Evolutionary conservation across 2,888 invertebrate genomes (phyloP), one percentile per base, ranked within the genome.

Genomic region (Caenorhabditis panamensis): DNA sequence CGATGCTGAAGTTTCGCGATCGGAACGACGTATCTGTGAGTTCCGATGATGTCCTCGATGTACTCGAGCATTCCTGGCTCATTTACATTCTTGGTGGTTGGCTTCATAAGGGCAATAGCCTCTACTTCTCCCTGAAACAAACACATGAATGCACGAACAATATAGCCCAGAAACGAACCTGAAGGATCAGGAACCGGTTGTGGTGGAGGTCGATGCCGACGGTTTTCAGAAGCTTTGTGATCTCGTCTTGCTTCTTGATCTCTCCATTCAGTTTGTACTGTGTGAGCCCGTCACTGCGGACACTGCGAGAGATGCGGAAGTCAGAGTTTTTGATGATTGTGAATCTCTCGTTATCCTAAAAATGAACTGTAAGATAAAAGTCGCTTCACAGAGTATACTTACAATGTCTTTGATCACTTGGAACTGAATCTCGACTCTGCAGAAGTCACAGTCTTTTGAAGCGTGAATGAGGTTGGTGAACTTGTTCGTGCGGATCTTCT

Each of bases 91-190:
- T 18, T 58, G 0, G 93, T 96, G 92, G 96, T 98, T 0, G 97
- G 95, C 91, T 97, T 97, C 98, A 99, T 98, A 95, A 97, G 94
- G 0, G 99, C 95, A 87, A 99, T 99, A 91, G 97, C 96, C 92
- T 99, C 99, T 0, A 99, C 98, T 93, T 99, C 99, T 58, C 99
- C 99, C 95, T 97, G 41, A 37, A 83, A 62, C 24, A 31, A 2
- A n/a, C n/a, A n/a, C n/a, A n/a, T n/a, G n/a, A n/a, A n/a, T n/a
- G n/a, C n/a, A n/a, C n/a, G n/a, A 9, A 13, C 6, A 3, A 6
- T 28, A 2, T 13, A 5, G 5, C 51, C 18, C 18, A 18, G 5
- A 20, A 20, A 36, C 20, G 18, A 78, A 95, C 96, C 94, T 97
- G 98, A 18, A 99, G 93, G 91, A 99, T 99, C 36, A 99, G 93